Percentiles rank a stretch among this genome's conserved stretches.
phyloP scores from a whole-genome alignment of 2,113 vertebrate species.

The Macheiramphus alcinus region DNA sequence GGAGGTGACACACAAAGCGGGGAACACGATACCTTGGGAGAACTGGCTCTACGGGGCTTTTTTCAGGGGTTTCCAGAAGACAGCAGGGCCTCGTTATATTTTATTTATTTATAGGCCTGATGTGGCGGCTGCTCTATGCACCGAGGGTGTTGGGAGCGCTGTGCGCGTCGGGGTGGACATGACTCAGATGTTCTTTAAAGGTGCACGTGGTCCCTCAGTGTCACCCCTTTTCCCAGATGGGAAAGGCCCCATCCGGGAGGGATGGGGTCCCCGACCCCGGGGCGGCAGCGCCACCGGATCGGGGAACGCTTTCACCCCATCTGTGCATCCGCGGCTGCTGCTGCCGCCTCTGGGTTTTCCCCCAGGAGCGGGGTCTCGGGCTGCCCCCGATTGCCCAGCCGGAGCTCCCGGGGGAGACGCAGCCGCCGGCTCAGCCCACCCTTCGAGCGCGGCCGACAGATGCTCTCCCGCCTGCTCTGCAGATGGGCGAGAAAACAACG shows the following conservation, averaged over 20 bases:
- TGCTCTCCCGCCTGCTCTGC: slow-evolving; percentile 40
- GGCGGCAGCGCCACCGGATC: neutral
- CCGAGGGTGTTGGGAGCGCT: neutral
- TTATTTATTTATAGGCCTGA: slow-evolving; percentile 53
- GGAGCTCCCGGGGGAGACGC: neutral
- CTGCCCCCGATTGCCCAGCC: neutral
- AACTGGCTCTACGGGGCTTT: neutral
- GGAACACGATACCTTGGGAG: slow-evolving; percentile 35
- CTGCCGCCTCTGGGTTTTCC: neutral
- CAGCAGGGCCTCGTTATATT: neutral
- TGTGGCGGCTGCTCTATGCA: neutral
- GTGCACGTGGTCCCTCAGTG: neutral
- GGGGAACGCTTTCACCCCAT: neutral
- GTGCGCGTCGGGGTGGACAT: neutral
- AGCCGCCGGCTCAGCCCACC: slow-evolving; percentile 25
- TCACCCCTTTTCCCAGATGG: neutral
- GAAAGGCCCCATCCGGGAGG: neutral
- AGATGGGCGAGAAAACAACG: slow-evolving; percentile 47
- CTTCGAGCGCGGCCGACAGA: slow-evolving; percentile 11
- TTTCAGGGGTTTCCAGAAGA: slow-evolving; percentile 16
- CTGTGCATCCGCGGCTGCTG: neutral
- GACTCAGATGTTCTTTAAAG: neutral
- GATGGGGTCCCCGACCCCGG: neutral
- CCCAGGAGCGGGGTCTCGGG: neutral
- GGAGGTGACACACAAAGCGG: neutral